Evolutionary conservation across 2,888 invertebrate species (phyloP), one percentile per base, ranked within the genome.

Genomic region (Erebia epiphron): DNA sequence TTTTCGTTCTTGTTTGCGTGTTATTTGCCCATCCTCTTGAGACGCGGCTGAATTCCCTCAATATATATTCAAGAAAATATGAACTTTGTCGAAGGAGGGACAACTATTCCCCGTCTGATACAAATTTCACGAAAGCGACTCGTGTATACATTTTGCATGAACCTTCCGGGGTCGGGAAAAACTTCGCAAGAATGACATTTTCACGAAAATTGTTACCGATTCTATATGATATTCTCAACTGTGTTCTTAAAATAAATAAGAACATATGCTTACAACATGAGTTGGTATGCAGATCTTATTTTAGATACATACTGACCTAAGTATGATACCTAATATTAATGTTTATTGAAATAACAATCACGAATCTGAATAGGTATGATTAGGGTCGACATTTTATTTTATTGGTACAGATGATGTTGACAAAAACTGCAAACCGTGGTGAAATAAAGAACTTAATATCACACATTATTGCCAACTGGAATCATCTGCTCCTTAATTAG

Each of bases 91-190:
- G 67, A 73, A 68, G 71, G 70, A 78, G 77, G 79, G 79, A 78
- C 72, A 75, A 83, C 83, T 84, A 83, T 83, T 77, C 79, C 77
- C 80, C 79, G 74, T 80, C 81, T 79, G 78, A 82, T 83, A 83
- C 82, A 84, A 83, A 80, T 84, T 84, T 83, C 79, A 83, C 80
- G 83, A 78, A 80, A 79, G 77, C 79, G 78, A 70, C 78, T 76
- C 75, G 71, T 76, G 73, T 83, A 88, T 91, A 90, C 88, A 92
- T 91, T 90, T 91, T 92, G 90, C 87, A 92, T 91, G 91, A 90
- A 85, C 81, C 82, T 76, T 78, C 80, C 76, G 70, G 69, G 69
- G 62, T 62, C 69, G 63, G 68, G 69, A 58, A 69, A 75, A 75
- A 76, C 74, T 76, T 76, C 76, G 76, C 76, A 80, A 78, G 76